Evolutionary conservation across 2,113 vertebrate species (phyloP).

Genomic region (Eonycteris spelaea): DNA sequence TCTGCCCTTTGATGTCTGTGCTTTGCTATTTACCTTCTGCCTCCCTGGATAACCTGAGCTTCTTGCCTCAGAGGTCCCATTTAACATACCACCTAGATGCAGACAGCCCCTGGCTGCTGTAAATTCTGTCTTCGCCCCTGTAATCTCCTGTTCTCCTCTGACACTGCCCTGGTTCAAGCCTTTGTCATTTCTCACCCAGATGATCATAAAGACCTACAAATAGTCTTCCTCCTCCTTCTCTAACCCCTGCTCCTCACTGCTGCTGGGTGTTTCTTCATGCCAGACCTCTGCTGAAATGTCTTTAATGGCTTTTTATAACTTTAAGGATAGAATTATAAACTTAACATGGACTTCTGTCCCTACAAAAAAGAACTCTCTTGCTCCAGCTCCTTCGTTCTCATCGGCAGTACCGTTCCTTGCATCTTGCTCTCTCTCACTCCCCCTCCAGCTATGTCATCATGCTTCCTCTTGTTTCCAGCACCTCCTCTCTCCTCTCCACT

Average conservation of each 20-base stretch:
- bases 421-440: not conserved
- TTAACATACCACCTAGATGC: not conserved
- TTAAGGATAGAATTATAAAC: not conserved
- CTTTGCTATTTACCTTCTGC: slow-evolving; percentile 42
- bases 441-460: accelerated
- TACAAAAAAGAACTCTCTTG: not conserved
- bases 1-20: slow-evolving; percentile 20
- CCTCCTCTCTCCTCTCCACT: not conserved
- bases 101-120: not conserved
- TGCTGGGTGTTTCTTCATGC: not conserved
- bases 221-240: not conserved
- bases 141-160: not conserved
- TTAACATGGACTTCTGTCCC: not conserved
- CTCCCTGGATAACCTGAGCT: not conserved
- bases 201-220: not conserved
- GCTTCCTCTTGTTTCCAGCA: not conserved
- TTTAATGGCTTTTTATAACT: not conserved
- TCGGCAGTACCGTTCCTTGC: accelerated
- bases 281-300: not conserved
- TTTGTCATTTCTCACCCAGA: not conserved
- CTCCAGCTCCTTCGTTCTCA: not conserved
- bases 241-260: not conserved
- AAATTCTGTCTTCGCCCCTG: not conserved
- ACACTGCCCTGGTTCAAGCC: not conserved
- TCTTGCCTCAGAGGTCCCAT: not conserved